phyloP scores from a whole-genome alignment of 2,888 invertebrate genomes.

The Heliconius aoede region DNA sequence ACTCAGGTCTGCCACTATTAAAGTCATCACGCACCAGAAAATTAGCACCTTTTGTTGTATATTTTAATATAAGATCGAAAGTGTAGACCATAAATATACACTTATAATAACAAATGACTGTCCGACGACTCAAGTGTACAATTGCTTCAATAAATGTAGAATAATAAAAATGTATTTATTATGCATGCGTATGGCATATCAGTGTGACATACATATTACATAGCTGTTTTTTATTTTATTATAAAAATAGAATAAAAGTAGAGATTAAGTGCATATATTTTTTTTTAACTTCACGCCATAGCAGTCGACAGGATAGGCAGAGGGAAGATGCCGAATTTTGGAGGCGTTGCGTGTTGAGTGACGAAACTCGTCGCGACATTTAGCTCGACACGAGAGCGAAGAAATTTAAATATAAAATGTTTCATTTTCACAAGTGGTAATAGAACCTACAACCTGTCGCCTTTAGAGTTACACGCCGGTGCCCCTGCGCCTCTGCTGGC shows the following conservation, averaged over 20 bases:
- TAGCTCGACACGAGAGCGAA: not conserved
- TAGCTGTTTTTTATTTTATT: slow-evolving; percentile 63
- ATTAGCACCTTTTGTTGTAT: slow-evolving; percentile 77
- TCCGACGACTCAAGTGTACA: slow-evolving; percentile 60
- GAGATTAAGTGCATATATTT: slow-evolving; percentile 49
- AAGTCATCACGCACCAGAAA: slow-evolving; percentile 77
- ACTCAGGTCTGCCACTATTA: slow-evolving; percentile 68
- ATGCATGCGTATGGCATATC: slow-evolving; percentile 42
- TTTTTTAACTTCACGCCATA: too few relatives aligned
- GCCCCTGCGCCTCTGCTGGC: not conserved
- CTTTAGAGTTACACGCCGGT: not conserved
- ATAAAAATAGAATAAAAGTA: slow-evolving; percentile 55
- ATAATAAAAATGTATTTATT: slow-evolving; percentile 59
- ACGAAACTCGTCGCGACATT: not conserved
- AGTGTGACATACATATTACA: slow-evolving; percentile 62
- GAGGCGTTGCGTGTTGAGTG: not conserved
- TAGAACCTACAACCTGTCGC: not conserved
- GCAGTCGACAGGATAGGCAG: too few relatives aligned
- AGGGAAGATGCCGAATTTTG: not conserved
- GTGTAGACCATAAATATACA: slow-evolving; percentile 61
- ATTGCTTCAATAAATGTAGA: slow-evolving; percentile 64
- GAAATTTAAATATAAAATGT: not conserved
- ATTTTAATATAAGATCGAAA: slow-evolving; percentile 76
- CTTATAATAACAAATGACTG: slow-evolving; percentile 64
- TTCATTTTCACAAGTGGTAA: not conserved